These are phyloP conservation scores for Erebia aethiops DNA, from an alignment of 2,888 invertebrate species.

Conservation along the genomic window DNA sequence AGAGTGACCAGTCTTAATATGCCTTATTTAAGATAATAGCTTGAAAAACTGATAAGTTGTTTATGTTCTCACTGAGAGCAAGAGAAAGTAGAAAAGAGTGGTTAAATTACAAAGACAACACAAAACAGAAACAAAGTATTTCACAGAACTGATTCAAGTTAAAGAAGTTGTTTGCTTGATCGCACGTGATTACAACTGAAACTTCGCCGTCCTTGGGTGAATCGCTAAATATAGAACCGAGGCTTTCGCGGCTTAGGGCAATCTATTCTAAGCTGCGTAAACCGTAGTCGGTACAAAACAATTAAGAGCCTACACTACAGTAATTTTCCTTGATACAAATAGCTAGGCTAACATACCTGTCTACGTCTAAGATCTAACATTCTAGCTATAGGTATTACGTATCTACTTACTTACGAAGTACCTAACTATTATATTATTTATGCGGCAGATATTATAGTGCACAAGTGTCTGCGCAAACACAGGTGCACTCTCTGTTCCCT, in stretches of 20 bases:
- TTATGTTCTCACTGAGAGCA: too few relatives aligned
- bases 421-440: too few relatives aligned
- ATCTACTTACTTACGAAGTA: too few relatives aligned
- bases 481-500: too few relatives aligned
- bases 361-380: too few relatives aligned
- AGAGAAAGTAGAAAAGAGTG: too few relatives aligned
- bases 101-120: not conserved
- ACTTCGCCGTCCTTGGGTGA: constrained; percentile 8
- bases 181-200: constrained; percentile 4
- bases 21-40: too few relatives aligned
- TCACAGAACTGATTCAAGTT: not conserved
- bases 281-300: constrained; percentile 3
- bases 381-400: too few relatives aligned
- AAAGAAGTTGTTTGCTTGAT: not conserved
- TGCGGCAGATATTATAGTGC: too few relatives aligned
- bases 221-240: constrained; percentile 14
- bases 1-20: too few relatives aligned
- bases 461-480: too few relatives aligned
- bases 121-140: not conserved
- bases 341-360: not conserved
- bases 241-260: constrained; percentile 33
- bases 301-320: not conserved
- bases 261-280: constrained; percentile 29
- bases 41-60: not conserved
- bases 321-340: constrained; percentile 1